Evolutionary conservation across 2,113 vertebrate species (phyloP), one percentile per base, ranked within the genome.

Genomic region (Lutjanus erythropterus): DNA sequence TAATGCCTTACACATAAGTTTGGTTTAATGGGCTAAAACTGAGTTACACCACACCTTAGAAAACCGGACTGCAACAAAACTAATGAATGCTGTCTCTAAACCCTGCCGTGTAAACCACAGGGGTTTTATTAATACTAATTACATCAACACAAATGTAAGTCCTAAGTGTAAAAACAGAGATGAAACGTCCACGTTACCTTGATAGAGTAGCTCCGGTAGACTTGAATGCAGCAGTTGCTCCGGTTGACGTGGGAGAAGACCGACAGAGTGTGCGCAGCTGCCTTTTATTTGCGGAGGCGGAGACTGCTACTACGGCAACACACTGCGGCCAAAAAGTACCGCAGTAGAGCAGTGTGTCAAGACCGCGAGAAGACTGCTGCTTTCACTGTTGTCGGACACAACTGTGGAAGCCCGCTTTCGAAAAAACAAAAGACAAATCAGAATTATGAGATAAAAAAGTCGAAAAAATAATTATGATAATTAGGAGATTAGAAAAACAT

Each of bases 171-270:
- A 46, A n/a, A 42, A 21, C 0, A 16, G 4, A 1, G 41, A 29
- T 0, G 4, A 27, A 0, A 33, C 0, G 14, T 3, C 25, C 1
- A 29, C 1, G 8, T 46, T 85, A 85, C 72, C 81, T 61, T 29
- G 14, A 78, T 10, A 44, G 18, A 42, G 39, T 42, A 0, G 16
- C 10, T 81, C 62, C 42, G 46, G 49, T 29, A 2, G 6, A 1
- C 0, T 0, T 0, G 0, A 18, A 8, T 0, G 18, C 1, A 10
- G 25, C 0, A 3, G 7, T 0, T 2, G 9, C 25, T 47, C 23
- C 23, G 65, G 66, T 23, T 12, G 37, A 87, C 39, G 59, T 33
- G 62, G 41, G 37, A 85, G 87, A 89, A 86, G 89, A 82, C 1
- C 79, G 0, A 25, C 2, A 0, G 3, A 31, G 14, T 0, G 0